Evolutionary conservation across 1,140 invertebrate species (phyloP), one percentile per base, ranked within the genome.

Genomic region (Neoseiulus cucumeris): DNA sequence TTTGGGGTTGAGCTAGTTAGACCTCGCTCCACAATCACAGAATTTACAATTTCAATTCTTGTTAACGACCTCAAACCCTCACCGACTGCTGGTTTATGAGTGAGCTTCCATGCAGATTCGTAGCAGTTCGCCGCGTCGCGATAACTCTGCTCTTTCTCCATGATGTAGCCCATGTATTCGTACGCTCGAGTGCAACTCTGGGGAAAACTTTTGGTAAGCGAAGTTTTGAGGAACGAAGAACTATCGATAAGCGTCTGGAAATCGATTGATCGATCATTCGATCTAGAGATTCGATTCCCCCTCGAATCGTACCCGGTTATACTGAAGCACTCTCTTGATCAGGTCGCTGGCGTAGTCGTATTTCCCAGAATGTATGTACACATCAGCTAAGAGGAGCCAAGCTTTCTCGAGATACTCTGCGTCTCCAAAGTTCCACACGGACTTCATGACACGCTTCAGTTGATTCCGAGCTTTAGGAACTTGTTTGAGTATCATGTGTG

Each of bases 321-420:
- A 86, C 69, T 87, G 82, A 1, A 95, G 73, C 4, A 90, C 84
- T 69, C 84, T 83, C 66, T 80, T 83, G 7, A 97, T 76, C 25
- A 94, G 75, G 69, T 92, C 88, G 42, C 82, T 83, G 0, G 91
- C 89, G 59, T 90, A 81, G 59, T 96, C 91, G 70, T 84, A 83
- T 75, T 95, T 91, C 22, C 82, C 84, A 20, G 86, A 73, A 74
- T 87, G 87, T 29, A 93, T 84, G 74, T 95, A 94, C 69, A 91
- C 86, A 68, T 96, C 91, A 0, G 90, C 87, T 18, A 95, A 77
- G 4, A 97, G 77, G 5, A 98, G 73, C 94, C 93, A 98, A 74
- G 89, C 89, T 68, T 85, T 83, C 76, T 98, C 93, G 42, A 98
- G 78, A 74, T 95, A 93, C 72, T 97, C 91, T 0, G 91, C 91